phyloP scores from a whole-genome alignment of 2,888 invertebrate genomes.

The Ophonus ardosiacus region DNA sequence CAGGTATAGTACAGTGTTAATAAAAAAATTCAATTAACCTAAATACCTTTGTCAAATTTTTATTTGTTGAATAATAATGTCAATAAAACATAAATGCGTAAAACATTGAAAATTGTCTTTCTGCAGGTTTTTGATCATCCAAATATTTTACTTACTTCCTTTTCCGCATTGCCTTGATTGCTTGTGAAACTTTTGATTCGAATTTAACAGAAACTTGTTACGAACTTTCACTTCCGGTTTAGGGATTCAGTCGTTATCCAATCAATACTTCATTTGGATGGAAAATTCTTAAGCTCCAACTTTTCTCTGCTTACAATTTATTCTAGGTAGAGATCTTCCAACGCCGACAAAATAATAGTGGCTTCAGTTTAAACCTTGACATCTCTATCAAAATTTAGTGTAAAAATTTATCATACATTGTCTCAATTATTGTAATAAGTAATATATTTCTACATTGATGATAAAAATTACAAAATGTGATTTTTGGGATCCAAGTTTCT shows the following conservation, averaged over 20 bases:
- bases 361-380: too few relatives aligned
- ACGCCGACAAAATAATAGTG: too few relatives aligned
- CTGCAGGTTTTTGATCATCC: neutral
- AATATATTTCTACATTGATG: too few relatives aligned
- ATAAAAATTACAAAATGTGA: too few relatives aligned
- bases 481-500: too few relatives aligned
- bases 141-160: slow-evolving; percentile 31
- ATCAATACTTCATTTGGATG: slow-evolving; percentile 37
- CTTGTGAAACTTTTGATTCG: slow-evolving; percentile 35
- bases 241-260: slow-evolving; percentile 23
- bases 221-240: slow-evolving; percentile 42
- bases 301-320: slow-evolving; percentile 1
- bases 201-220: slow-evolving; percentile 34
- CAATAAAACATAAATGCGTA: neutral
- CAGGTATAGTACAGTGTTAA: too few relatives aligned
- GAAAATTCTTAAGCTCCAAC: neutral
- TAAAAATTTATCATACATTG: too few relatives aligned
- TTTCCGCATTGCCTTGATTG: slow-evolving; percentile 32
- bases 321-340: neutral
- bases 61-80: neutral
- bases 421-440: too few relatives aligned
- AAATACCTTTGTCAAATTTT: too few relatives aligned
- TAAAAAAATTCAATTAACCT: too few relatives aligned
- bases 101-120: neutral
- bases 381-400: too few relatives aligned